Evolutionary conservation across 1,140 invertebrate genomes (phyloP).

Genomic region (Neodiprion pinetum): DNA sequence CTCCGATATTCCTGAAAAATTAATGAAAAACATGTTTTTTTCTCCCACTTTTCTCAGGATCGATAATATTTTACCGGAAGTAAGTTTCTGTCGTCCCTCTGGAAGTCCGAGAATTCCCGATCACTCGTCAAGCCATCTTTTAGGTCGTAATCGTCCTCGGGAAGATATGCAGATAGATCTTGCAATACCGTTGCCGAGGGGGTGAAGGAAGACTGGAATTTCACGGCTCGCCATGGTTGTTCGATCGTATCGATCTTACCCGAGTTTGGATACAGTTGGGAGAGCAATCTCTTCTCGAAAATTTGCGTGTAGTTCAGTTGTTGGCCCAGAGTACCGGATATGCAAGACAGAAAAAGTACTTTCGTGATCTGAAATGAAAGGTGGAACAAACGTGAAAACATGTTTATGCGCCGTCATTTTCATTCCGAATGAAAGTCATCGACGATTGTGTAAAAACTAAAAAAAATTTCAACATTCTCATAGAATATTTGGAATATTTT

Average conservation of each 20-base stretch:
- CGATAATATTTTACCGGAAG: background rate
- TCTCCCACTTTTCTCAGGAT: background rate
- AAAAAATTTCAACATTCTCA: too few relatives aligned
- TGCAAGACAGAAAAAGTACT: constrained; percentile 20
- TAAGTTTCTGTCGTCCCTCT: background rate
- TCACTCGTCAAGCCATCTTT: background rate
- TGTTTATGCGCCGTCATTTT: background rate
- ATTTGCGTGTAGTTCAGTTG: constrained; percentile 29
- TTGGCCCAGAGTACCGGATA: constrained; percentile 20
- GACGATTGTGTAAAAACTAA: too few relatives aligned
- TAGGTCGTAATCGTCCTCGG: constrained; percentile 30
- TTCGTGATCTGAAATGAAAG: constrained; percentile 26
- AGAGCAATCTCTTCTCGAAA: background rate
- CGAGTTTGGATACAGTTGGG: background rate
- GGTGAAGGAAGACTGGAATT: background rate
- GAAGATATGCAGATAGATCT: constrained; percentile 27
- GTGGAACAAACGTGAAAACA: background rate
- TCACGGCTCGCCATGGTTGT: constrained; percentile 1
- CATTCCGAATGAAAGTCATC: too few relatives aligned
- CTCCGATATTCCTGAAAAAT: constrained; percentile 53
- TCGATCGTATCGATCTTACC: background rate
- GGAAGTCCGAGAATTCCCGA: background rate
- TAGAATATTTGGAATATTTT: background rate
- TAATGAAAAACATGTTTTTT: background rate
- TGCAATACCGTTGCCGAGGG: background rate